Evolutionary conservation across 2,888 invertebrate genomes (phyloP).

Genomic region (Andrena trimmerana): DNA sequence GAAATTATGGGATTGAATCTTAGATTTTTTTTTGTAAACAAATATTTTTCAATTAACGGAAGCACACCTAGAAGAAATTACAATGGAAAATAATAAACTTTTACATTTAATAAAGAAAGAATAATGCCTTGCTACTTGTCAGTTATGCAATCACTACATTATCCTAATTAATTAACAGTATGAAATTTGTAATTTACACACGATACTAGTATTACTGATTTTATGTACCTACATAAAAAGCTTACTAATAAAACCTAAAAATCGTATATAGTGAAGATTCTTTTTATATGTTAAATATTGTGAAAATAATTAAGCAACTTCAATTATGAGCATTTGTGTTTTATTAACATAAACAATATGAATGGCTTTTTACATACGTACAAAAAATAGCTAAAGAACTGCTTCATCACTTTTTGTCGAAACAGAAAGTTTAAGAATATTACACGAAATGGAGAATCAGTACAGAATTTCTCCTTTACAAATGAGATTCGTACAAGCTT

Average conservation of each 20-base stretch:
- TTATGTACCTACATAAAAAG: constrained; percentile 70
- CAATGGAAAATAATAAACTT: constrained; percentile 2
- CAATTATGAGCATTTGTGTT: constrained; percentile 59
- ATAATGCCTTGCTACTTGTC: constrained; percentile 15
- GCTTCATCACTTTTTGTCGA: constrained; percentile 71
- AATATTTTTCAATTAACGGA: constrained; percentile 3
- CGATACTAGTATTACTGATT: constrained; percentile 56
- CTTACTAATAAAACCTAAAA: constrained; percentile 74
- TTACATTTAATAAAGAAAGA: constrained; percentile 3
- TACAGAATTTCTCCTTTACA: constrained; percentile 54
- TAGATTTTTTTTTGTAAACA: not conserved
- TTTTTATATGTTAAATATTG: not conserved
- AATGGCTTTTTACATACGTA: constrained; percentile 69
- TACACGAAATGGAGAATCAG: constrained; percentile 57
- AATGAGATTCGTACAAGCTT: constrained; percentile 61
- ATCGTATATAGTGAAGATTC: constrained; percentile 3
- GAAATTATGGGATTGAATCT: constrained; percentile 30
- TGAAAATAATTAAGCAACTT: constrained; percentile 21
- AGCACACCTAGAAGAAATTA: not conserved
- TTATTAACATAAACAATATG: constrained; percentile 64
- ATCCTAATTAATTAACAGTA: constrained; percentile 33
- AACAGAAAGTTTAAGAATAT: constrained; percentile 66
- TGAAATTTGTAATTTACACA: constrained; percentile 44
- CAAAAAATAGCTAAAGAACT: constrained; percentile 78
- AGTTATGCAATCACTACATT: constrained; percentile 15